phyloP scores from a whole-genome alignment of 2,888 invertebrate genomes.

The Scaptomyza parva region DNA sequence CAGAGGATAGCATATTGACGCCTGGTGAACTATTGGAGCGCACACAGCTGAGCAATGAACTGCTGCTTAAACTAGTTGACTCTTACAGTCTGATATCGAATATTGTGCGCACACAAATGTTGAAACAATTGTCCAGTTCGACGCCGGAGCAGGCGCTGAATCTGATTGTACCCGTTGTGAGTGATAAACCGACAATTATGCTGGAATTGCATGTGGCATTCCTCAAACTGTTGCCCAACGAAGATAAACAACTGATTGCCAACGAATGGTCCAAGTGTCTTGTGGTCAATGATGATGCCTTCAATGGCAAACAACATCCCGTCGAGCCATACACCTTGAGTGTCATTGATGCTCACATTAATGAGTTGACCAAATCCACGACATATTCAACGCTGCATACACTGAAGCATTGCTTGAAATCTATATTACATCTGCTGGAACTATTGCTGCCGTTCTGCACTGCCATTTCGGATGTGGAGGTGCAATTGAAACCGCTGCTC shows the following conservation, averaged over 20 bases:
- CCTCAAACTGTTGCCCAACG: conserved; percentile 81
- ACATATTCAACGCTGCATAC: conserved; percentile 83
- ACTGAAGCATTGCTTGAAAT: conserved; percentile 83
- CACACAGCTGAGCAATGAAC: conserved; percentile 74
- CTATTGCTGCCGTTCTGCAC: conserved; percentile 76
- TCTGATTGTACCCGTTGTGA: conserved; percentile 82
- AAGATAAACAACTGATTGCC: conserved; percentile 83
- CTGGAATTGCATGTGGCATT: conserved; percentile 83
- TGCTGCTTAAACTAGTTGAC: conserved; percentile 80
- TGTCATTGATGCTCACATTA: conserved; percentile 84
- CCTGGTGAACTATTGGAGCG: conserved; percentile 66
- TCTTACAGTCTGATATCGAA: conserved; percentile 80
- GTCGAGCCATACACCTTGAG: conserved; percentile 84
- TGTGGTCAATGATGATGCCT: conserved; percentile 78
- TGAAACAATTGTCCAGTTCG: conserved; percentile 79
- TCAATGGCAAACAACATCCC: conserved; percentile 82
- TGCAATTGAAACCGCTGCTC: conserved; percentile 79
- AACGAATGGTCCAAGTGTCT: conserved; percentile 84
- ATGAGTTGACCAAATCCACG: conserved; percentile 81
- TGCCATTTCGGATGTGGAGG: conserved; percentile 61
- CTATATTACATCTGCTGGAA: conserved; percentile 82
- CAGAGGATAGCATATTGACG: conserved; percentile 41
- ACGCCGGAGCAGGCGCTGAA: conserved; percentile 82
- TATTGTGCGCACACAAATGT: conserved; percentile 82
- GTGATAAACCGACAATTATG: conserved; percentile 82